Percentiles rank a stretch among this genome's conserved stretches.
phyloP scores from a whole-genome alignment of 2,113 vertebrate genomes.

The Embiotoca jacksoni region DNA sequence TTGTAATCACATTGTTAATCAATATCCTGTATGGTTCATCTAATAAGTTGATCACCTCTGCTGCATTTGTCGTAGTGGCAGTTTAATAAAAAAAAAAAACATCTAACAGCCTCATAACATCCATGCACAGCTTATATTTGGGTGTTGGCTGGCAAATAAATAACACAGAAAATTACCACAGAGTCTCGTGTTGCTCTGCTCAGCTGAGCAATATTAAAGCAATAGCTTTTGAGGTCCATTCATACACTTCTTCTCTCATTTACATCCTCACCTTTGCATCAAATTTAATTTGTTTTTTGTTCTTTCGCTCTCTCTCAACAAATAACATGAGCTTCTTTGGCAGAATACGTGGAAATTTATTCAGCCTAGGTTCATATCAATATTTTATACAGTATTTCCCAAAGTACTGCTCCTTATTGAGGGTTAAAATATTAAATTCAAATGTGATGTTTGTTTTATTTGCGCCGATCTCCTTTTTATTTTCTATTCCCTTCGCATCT shows the following conservation, averaged over 20 bases:
- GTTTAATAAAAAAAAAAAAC: constrained; percentile 30
- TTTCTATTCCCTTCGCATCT: not conserved
- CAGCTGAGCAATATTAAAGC: constrained; percentile 10
- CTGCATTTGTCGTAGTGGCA: constrained; percentile 18
- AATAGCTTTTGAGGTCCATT: constrained; percentile 6
- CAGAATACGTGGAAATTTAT: not conserved
- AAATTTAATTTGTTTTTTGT: constrained; percentile 12
- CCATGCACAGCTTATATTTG: constrained; percentile 31
- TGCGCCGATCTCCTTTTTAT: not conserved
- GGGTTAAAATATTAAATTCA: not conserved
- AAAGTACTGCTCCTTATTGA: constrained; percentile 9
- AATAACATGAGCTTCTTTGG: not conserved
- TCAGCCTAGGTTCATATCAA: not conserved
- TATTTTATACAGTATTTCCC: constrained; percentile 9
- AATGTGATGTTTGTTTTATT: constrained; percentile 14
- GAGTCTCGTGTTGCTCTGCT: constrained; percentile 1
- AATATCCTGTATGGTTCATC: not conserved
- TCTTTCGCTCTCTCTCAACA: not conserved
- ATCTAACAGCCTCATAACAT: constrained; percentile 23
- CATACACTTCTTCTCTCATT: constrained; percentile 17
- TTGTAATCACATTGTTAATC: too few relatives aligned
- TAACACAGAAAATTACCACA: constrained; percentile 37
- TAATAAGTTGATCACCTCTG: not conserved
- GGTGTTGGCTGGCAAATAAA: constrained; percentile 51
- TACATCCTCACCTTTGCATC: not conserved